Percentiles rank a stretch among this genome's conserved stretches.
Conservation (phyloP, 2,113 vertebrate species). For the Hypanus sabinus region DNA sequence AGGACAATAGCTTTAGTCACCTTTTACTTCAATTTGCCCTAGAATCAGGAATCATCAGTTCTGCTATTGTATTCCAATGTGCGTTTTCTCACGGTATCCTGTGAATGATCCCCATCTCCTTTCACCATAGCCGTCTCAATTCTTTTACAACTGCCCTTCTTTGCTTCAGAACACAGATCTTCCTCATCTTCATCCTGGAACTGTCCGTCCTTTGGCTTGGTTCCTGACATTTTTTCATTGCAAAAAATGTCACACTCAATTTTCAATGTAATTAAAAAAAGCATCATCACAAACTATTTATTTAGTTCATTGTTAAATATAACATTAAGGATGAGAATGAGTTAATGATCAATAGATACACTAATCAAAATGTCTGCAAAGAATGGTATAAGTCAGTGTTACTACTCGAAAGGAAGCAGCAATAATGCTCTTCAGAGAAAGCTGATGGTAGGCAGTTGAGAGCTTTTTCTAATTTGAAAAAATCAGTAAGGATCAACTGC, state of each 20-base stretch:
- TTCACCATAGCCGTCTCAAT: neutral
- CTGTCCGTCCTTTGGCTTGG: slow-evolving; percentile 5
- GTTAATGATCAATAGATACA: neutral
- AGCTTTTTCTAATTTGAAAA: no score
- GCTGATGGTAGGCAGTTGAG: neutral
- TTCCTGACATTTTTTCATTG: neutral
- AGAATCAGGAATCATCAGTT: slow-evolving; percentile 6
- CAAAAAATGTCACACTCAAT: neutral
- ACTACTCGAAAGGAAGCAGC: neutral
- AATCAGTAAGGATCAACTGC: no score
- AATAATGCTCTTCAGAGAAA: neutral
- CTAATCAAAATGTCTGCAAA: neutral
- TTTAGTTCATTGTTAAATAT: neutral
- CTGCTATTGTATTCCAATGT: neutral
- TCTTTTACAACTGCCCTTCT: neutral
- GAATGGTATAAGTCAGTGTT: neutral
- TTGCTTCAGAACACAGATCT: neutral
- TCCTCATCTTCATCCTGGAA: neutral
- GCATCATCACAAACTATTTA: neutral
- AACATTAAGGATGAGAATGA: neutral
- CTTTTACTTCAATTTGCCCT: neutral
- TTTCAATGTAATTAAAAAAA: neutral
- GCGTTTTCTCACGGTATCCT: neutral
- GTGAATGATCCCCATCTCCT: neutral
- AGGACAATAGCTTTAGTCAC: slow-evolving; percentile 18